Evolutionary conservation across 2,797 vertebrate genomes (phyloP).

Genomic region (Buphagus erythrorhynchus): DNA sequence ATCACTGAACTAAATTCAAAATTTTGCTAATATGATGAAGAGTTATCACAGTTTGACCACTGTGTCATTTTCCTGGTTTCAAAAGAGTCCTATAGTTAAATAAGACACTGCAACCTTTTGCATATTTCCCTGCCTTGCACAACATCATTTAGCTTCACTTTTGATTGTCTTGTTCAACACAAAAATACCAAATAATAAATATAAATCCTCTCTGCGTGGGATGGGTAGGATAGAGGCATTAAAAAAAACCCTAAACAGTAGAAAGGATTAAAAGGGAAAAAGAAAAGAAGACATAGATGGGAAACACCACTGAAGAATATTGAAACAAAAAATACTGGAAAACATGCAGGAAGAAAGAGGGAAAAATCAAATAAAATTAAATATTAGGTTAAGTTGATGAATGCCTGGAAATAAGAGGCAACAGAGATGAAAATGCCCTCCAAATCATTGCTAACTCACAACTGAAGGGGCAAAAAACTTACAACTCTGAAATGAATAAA

Average conservation of each 20-base stretch:
- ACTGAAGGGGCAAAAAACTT: neutral
- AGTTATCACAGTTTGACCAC: neutral
- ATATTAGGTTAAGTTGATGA: neutral
- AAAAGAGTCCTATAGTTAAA: neutral
- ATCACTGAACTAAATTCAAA: neutral
- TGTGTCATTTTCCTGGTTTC: neutral
- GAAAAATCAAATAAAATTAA: neutral
- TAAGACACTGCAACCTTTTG: neutral
- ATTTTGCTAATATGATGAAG: neutral
- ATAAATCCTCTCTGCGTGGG: neutral
- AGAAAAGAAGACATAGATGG: neutral
- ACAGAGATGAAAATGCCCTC: neutral
- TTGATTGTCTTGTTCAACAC: neutral
- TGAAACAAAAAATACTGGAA: neutral
- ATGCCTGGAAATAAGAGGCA: neutral
- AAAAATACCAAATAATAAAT: neutral
- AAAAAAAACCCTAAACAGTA: neutral
- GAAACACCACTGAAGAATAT: neutral
- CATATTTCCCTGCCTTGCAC: neutral
- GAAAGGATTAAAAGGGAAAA: neutral
- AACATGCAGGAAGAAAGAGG: neutral
- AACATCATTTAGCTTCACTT: neutral
- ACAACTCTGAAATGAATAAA: neutral
- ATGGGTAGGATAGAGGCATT: neutral
- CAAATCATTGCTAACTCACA: neutral